Conservation (phyloP, 2,113 vertebrate species). For the Steatornis caripensis region DNA sequence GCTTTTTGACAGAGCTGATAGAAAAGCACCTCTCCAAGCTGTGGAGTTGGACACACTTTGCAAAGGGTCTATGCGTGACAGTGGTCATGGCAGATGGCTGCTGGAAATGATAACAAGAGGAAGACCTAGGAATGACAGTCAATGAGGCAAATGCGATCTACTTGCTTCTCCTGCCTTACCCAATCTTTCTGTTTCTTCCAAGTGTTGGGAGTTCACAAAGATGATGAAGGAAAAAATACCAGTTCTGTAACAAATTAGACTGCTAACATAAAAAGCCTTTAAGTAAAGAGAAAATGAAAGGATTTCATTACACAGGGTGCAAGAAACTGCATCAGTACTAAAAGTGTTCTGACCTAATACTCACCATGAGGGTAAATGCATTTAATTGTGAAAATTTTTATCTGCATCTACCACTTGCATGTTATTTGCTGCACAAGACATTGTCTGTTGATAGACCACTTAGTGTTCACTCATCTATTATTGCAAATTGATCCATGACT, state of each 20-base stretch:
- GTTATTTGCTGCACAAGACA: neutral
- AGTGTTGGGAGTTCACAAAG: neutral
- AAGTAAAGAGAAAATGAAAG: neutral
- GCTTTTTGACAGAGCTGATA: neutral
- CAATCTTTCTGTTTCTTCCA: neutral
- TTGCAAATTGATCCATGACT: neutral
- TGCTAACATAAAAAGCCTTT: neutral
- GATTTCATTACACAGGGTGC: neutral
- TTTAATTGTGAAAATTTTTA: neutral
- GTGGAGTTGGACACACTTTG: neutral
- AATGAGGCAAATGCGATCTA: neutral
- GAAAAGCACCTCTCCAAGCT: conserved; percentile 11
- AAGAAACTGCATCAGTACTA: neutral
- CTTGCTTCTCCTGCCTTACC: neutral
- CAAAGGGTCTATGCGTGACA: neutral
- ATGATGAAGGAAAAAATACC: neutral
- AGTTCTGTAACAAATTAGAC: neutral
- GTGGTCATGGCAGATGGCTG: conserved; percentile 29
- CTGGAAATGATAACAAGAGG: neutral
- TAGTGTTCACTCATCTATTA: neutral
- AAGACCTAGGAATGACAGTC: conserved; percentile 2
- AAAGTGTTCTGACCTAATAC: neutral
- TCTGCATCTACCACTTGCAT: neutral
- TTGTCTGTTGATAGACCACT: neutral
- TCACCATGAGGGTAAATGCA: neutral